Evolutionary conservation across 23 tunicate species (phyloP).

Genomic region (Oikopleura dioica): DNA sequence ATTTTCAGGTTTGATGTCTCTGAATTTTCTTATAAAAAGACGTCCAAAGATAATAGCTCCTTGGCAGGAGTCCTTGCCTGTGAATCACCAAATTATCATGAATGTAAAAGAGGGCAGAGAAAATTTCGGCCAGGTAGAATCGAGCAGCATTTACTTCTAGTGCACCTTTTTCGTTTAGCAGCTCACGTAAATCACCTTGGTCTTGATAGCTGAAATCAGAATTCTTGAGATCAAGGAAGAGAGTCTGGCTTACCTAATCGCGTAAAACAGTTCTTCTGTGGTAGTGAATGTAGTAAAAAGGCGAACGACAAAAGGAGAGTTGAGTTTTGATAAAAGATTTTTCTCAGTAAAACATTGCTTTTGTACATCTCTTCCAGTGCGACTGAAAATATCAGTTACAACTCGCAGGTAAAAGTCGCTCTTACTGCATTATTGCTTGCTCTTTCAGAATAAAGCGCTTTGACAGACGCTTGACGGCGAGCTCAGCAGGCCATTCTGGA

Average conservation of each 20-base stretch:
- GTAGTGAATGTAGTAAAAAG: neutral
- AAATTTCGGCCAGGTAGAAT: slow-evolving; percentile 10
- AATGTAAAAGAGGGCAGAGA: neutral
- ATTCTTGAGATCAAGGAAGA: neutral
- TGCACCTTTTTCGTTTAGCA: neutral
- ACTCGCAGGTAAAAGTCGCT: no score
- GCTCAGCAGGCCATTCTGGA: no score
- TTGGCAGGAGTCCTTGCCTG: no score
- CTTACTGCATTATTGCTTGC: no score
- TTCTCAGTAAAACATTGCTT: no score
- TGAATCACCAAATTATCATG: slow-evolving; percentile 5
- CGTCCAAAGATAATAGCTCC: no score
- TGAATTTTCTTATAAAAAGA: neutral
- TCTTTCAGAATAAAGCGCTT: no score
- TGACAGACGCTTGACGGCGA: no score
- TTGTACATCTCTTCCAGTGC: no score
- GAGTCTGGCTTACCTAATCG: neutral
- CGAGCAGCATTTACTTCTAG: neutral
- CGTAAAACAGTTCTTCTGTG: slow-evolving; percentile 4
- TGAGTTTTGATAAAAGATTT: neutral
- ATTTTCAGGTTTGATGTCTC: slow-evolving; percentile 8
- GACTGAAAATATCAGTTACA: no score
- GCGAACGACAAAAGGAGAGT: neutral
- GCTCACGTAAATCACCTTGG: neutral
- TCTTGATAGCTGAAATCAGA: neutral